Evolutionary conservation across 2,113 vertebrate species (phyloP).

Genomic region (Channa argus): DNA sequence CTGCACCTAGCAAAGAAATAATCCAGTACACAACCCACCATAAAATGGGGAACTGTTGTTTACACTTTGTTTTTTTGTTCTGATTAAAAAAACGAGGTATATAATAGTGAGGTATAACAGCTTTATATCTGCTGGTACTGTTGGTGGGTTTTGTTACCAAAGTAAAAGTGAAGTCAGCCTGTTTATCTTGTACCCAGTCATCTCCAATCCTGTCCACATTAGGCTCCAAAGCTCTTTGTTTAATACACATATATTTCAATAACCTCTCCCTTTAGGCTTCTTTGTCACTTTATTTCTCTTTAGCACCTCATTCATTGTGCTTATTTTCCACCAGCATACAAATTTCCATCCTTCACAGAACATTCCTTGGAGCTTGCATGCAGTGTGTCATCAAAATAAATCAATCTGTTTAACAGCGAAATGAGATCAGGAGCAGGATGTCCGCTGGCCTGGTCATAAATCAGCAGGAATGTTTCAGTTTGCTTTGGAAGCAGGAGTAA

Average conservation of each 20-base stretch:
- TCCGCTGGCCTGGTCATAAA: slow-evolving; percentile 50
- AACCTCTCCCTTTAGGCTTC: slow-evolving; percentile 45
- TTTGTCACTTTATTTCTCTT: slow-evolving; percentile 48
- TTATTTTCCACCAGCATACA: slow-evolving; percentile 23
- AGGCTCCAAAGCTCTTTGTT: slow-evolving; percentile 26
- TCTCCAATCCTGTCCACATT: slow-evolving; percentile 42
- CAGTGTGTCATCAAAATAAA: slow-evolving; percentile 31
- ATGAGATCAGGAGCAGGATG: slow-evolving; percentile 50
- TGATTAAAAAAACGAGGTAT: background rate
- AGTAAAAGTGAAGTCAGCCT: background rate
- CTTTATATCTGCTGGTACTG: background rate
- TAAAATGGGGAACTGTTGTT: background rate
- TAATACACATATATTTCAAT: slow-evolving; percentile 53
- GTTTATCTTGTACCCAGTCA: slow-evolving; percentile 24
- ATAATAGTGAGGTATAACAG: background rate
- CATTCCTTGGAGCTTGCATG: slow-evolving; percentile 27
- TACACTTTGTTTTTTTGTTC: background rate
- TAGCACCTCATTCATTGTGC: slow-evolving; percentile 39
- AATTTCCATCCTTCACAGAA: slow-evolving; percentile 28
- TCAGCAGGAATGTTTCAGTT: slow-evolving; percentile 51
- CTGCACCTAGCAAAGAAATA: no score
- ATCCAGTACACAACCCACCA: background rate
- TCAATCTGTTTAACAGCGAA: slow-evolving; percentile 59
- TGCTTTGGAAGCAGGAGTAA: slow-evolving; percentile 36
- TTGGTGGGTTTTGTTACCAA: background rate